Conservation (phyloP, 2,113 vertebrate genomes). For the Nothobranchius furzeri region DNA sequence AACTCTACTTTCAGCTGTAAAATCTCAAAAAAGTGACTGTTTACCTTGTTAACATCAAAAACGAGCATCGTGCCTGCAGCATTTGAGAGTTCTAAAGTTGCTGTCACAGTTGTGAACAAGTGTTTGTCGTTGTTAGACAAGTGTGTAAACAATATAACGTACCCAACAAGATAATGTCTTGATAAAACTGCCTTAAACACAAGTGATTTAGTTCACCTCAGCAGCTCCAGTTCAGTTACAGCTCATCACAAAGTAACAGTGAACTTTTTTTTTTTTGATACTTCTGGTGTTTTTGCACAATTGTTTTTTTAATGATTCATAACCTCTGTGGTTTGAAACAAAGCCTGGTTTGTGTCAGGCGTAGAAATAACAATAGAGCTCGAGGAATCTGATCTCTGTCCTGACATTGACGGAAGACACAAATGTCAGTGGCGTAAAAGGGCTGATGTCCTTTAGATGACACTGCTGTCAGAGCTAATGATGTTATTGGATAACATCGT, state of each 20-base stretch:
- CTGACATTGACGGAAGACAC: neutral
- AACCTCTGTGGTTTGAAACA: neutral
- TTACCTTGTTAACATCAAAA: conserved; percentile 42
- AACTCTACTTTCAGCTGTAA: conserved; percentile 14
- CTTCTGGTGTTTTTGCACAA: neutral
- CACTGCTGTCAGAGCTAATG: neutral
- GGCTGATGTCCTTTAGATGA: neutral
- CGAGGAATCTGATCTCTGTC: neutral
- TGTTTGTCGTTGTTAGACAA: conserved; percentile 30
- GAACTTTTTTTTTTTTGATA: too few relatives aligned
- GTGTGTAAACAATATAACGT: conserved; percentile 7
- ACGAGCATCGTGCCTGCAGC: conserved; percentile 22
- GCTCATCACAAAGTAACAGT: too few relatives aligned
- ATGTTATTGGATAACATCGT: neutral
- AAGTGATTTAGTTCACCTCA: neutral
- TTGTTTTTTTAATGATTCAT: neutral
- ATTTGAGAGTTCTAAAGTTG: conserved; percentile 20
- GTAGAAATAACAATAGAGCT: neutral
- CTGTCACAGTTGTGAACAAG: conserved; percentile 13
- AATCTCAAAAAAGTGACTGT: conserved; percentile 7
- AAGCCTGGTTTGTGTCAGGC: neutral
- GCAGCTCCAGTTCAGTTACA: too few relatives aligned
- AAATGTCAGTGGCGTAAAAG: neutral
- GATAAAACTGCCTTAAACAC: neutral
- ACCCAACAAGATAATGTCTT: neutral